Base-by-base conservation (phyloP, 2,888 invertebrate species). In the Torymus texanus region DNA sequence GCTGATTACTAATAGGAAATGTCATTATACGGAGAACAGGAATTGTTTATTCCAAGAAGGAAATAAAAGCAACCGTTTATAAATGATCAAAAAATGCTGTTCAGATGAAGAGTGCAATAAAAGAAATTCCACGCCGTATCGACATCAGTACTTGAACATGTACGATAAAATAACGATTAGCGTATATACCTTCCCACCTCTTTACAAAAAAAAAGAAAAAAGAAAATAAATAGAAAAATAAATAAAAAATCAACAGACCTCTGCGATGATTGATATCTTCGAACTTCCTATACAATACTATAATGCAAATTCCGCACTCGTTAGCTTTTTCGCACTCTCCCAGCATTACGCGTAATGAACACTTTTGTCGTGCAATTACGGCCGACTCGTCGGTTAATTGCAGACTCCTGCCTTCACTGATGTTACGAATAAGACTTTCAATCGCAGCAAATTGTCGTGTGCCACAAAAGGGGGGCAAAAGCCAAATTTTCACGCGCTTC, bases 221-320 rank as follows among this genome's bases (percentile, higher is more conserved):
- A 63, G 41, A 53, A 51, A 18, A 24, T 29, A n/a, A 53, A 72
- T 14, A 14, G 13, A 29, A 18, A 29, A 41, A 5, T 5, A 2
- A 29, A 3, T 5, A n/a, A n/a, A n/a, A n/a, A n/a, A n/a, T 29
- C 29, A 8, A 41, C 41, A 41, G 8, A 41, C 41, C 41, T 5
- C 8, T 41, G 10, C 41, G 8, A 41, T 41, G 41, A 41, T 41
- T 41, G 41, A 41, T 41, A 41, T 41, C 41, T 41, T 41, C 41
- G 41, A 41, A 41, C 41, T 41, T 8, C 41, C 41, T 41, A 5
- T 41, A 41, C 41, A 41, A 8, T 8, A 41, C 41, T 41, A 41
- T 21, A 58, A 81, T 72, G 80, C 74, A 70, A 80, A 77, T 70
- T 76, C 53, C 50, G n/a, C n/a, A 70, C 75, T 81, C 74, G 78